Conservation (phyloP, 2,888 invertebrate genomes). For the Imbricaverruca yamaguchii region DNA sequence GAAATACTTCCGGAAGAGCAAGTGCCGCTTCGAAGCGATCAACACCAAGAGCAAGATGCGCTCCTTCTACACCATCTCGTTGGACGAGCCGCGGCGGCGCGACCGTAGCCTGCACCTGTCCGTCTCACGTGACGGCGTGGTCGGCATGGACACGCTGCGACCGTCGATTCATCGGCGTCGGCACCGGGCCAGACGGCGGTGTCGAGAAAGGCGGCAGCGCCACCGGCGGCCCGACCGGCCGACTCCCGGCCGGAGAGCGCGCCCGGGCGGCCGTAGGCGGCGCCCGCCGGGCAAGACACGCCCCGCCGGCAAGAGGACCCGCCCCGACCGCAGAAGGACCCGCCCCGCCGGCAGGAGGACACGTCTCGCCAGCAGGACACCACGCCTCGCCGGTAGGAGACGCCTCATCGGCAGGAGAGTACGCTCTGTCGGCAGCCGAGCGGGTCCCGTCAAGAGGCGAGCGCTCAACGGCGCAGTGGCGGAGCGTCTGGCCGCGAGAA, state of each 20-base stretch:
- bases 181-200: background rate
- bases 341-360: no score
- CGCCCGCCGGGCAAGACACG: background rate
- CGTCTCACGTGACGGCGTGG: background rate
- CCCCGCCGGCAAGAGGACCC: no score
- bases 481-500: no score
- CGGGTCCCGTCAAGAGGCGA: no score
- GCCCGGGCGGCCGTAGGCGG: background rate
- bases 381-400: no score
- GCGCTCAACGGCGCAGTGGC: no score
- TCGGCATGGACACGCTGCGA: background rate
- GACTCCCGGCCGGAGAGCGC: background rate
- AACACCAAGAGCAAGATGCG: background rate
- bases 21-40: background rate
- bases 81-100: background rate
- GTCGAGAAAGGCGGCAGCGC: background rate
- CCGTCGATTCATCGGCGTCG: background rate
- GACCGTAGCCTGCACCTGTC: background rate
- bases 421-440: no score
- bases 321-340: no score
- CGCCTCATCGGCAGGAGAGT: no score
- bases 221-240: background rate
- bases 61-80: background rate
- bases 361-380: no score
- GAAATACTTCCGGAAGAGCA: background rate